Conservation (phyloP, 1,140 invertebrate genomes). For the silkworm (Bombyx mori) region ASM3026992v2 NC_085110.1:9121001-9121500, state of each 20-base stretch:
- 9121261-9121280: conserved; percentile 99
- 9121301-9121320: conserved; percentile 98
- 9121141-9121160: no score
- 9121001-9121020: no score
- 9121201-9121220: no score
- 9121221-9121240: not conserved
- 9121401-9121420: not conserved
- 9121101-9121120: no score
- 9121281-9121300: conserved; percentile 94
- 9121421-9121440: conserved; percentile 11
- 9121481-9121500: conserved; percentile 97
- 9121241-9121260: conserved; percentile 94
- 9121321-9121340: conserved; percentile 97
- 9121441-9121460: conserved; percentile 76
- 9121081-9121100: no score
- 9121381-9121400: not conserved
- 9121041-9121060: no score
- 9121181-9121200: no score
- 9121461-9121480: conserved; percentile 98
- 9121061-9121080: no score
- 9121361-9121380: not conserved
- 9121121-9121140: no score
- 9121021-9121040: no score
- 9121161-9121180: no score
- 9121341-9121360: conserved; percentile 88